Conservation (phyloP, 2,113 vertebrate genomes). For the Cygnus atratus region DNA sequence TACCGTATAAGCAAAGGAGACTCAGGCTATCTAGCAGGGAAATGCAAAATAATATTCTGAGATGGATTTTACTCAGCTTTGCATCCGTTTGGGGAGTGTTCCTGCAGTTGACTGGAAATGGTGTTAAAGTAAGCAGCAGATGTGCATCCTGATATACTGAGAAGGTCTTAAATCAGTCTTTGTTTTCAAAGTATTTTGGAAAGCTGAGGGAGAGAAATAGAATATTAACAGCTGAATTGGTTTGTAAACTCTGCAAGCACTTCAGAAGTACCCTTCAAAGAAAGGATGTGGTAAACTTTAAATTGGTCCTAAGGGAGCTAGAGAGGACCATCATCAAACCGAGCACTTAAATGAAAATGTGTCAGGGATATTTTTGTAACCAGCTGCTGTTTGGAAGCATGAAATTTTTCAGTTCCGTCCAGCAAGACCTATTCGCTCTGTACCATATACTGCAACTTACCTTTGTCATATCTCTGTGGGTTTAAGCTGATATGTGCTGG, state of each 20-base stretch:
- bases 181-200: background rate
- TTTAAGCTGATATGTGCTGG: background rate
- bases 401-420: background rate
- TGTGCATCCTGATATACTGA: background rate
- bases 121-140: background rate
- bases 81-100: background rate
- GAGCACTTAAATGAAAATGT: background rate
- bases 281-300: conserved; percentile 14
- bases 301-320: background rate
- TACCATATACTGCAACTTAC: background rate
- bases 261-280: conserved; percentile 7
- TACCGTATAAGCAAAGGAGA: background rate
- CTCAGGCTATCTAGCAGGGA: background rate
- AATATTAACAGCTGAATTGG: background rate
- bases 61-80: background rate
- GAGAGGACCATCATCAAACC: background rate
- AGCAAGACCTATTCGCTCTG: background rate
- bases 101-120: background rate
- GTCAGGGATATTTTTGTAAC: background rate
- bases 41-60: background rate
- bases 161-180: background rate
- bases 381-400: background rate
- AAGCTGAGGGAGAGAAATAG: background rate
- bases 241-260: background rate
- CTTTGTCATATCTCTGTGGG: background rate